These are phyloP conservation scores for Apolygus lucorum DNA, from an alignment of 1,140 invertebrate species.

Conservation along the genomic window DNA sequence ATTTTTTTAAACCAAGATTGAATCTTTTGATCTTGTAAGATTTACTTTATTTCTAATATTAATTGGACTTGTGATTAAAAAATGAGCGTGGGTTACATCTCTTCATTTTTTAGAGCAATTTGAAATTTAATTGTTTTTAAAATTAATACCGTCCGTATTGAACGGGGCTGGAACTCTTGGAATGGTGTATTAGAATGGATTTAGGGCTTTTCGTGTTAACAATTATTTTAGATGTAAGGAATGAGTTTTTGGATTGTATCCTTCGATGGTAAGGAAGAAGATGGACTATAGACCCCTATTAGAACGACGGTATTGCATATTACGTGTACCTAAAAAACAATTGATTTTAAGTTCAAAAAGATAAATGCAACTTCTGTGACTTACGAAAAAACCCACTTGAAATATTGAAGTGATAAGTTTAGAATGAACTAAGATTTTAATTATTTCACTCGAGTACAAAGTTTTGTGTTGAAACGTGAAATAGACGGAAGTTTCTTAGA, in stretches of 20 bases:
- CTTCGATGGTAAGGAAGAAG: slow-evolving; percentile 5
- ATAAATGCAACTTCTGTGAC: not conserved
- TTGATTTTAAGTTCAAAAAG: not conserved
- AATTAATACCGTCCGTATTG: not conserved
- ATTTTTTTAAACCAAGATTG: not conserved
- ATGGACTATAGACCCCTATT: not conserved
- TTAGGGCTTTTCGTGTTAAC: not conserved
- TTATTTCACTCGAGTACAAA: not conserved
- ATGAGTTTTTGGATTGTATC: not conserved
- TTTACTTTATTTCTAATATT: not conserved
- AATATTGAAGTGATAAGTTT: not conserved
- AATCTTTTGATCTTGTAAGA: not conserved
- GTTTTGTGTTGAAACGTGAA: no score
- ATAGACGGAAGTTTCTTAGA: not conserved
- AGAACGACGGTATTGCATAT: not conserved
- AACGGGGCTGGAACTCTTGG: slow-evolving; percentile 9
- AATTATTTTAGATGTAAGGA: not conserved
- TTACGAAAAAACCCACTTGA: not conserved
- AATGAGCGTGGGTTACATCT: not conserved
- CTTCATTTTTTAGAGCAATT: not conserved
- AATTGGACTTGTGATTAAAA: not conserved
- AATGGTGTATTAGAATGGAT: not conserved
- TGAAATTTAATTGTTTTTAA: not conserved
- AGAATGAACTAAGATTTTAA: not conserved
- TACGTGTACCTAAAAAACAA: not conserved